Evolutionary conservation across 2,113 vertebrate species (phyloP), one percentile per base, ranked within the genome.

Genomic region (Pontoporia blainvillei): DNA sequence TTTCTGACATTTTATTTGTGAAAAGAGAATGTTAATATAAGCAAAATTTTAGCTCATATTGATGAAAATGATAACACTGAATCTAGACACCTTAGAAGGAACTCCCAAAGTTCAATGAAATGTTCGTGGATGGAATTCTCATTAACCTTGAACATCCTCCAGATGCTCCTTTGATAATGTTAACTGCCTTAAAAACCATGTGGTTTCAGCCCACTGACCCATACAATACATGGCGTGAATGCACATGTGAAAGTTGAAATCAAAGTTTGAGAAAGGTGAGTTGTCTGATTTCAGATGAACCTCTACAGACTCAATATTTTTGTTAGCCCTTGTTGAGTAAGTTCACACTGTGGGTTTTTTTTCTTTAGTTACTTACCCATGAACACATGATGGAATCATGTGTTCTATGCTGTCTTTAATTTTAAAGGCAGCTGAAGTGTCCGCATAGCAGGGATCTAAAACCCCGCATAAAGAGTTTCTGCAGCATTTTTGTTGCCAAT

Each of bases 151-250:
- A 73, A 54, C 93, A 75, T 91, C 69, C 78, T 97, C 96, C 98
- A 98, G 94, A 96, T 97, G 97, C 71, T 64, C 79, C 93, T 98
- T 97, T 98, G 97, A 95, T 97, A 95, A 49, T 89, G 64, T 76
- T 89, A 88, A 93, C 93, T 93, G 81, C 89, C 91, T 82, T 46
- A 39, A 66, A 59, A 64, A 67, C 86, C 93, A 94, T 95, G 91
- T 96, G 94, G 71, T 34, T 92, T 90, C 46, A 57, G 46, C 44
- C 90, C 96, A 94, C 41, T 98, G 97, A 98, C 97, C 98, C 96
- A 92, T 97, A 90, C 46, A 31, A 29, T 87, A 36, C 93, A 82
- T 67, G 84, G 88, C 91, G 61, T 6, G 92, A 95, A 91, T 15
- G 78, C 96, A 96, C 90, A 90, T 97, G 97, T 71, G 86, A 86